Evolutionary conservation across 2,797 vertebrate species (phyloP).

Genomic region (Clarias fuscus): DNA sequence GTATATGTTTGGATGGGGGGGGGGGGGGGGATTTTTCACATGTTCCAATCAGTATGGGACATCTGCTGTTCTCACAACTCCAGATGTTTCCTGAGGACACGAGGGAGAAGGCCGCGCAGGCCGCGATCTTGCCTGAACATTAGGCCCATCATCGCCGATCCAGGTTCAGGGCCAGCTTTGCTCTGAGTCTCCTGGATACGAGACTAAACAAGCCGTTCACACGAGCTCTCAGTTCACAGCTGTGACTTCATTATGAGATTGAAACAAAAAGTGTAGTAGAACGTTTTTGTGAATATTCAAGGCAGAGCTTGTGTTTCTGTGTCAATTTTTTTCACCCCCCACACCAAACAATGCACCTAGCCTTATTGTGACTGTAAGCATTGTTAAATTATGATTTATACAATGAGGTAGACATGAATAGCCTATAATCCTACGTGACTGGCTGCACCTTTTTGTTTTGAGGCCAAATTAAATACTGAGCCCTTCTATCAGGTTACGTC

Average conservation of each 20-base stretch:
- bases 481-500: constrained; percentile 8
- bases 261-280: constrained; percentile 18
- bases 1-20: constrained; percentile 21
- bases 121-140: constrained; percentile 64
- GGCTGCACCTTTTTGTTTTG: constrained; percentile 56
- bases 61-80: constrained; percentile 78
- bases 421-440: constrained; percentile 67
- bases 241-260: constrained; percentile 25
- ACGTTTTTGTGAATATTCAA: not conserved
- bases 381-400: constrained; percentile 30
- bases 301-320: not conserved
- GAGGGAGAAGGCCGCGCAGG: constrained; percentile 55
- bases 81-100: constrained; percentile 85
- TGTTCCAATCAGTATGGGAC: constrained; percentile 75
- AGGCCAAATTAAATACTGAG: constrained; percentile 54
- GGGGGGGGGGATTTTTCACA: constrained; percentile 29
- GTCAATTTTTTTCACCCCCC: not conserved
- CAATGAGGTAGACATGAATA: constrained; percentile 48
- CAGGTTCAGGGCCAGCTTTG: constrained; percentile 66
- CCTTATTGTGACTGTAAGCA: not conserved
- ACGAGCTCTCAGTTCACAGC: constrained; percentile 55
- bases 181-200: constrained; percentile 72
- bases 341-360: constrained; percentile 5
- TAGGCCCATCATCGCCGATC: constrained; percentile 58
- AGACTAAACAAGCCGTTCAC: constrained; percentile 64